Evolutionary conservation across 2,797 vertebrate species (phyloP).

Genomic region (Arrhamphus sclerolepis): DNA sequence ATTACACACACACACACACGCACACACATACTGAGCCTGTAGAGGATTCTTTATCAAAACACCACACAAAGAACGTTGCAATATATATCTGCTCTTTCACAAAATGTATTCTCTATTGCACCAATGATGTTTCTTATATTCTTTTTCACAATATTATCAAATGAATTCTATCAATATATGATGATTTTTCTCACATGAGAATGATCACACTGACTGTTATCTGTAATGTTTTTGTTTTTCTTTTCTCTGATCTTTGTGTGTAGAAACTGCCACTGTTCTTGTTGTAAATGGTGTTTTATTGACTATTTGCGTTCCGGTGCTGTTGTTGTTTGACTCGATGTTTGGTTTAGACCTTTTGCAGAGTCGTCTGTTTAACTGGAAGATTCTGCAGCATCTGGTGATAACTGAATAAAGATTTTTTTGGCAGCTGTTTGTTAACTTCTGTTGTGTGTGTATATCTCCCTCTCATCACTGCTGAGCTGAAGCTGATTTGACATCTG

Average conservation of each 20-base stretch:
- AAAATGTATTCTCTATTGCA: slow-evolving; percentile 58
- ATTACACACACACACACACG: slow-evolving; percentile 13
- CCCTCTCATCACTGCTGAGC: too few species aligned
- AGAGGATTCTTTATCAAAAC: slow-evolving; percentile 47
- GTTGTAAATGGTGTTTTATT: slow-evolving; percentile 78
- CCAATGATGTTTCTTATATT: slow-evolving; percentile 63
- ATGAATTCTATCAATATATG: slow-evolving; percentile 60
- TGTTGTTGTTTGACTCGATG: slow-evolving; percentile 79
- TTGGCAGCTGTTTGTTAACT: slow-evolving; percentile 82
- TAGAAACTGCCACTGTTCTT: slow-evolving; percentile 76
- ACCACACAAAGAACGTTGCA: slow-evolving; percentile 63
- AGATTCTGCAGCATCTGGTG: slow-evolving; percentile 62
- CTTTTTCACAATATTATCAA: slow-evolving; percentile 56
- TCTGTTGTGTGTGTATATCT: slow-evolving; percentile 46
- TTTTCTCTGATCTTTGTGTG: slow-evolving; percentile 62
- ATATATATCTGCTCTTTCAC: slow-evolving; percentile 62
- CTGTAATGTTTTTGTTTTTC: slow-evolving; percentile 53
- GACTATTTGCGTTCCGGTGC: slow-evolving; percentile 76
- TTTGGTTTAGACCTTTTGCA: slow-evolving; percentile 62
- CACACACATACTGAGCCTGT: slow-evolving; percentile 26
- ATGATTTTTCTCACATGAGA: slow-evolving; percentile 54
- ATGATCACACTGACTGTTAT: slow-evolving; percentile 82
- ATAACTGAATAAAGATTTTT: slow-evolving; percentile 77
- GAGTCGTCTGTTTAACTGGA: slow-evolving; percentile 42
- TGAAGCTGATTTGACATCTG: background rate